A percentile compares a stretch with the other conserved stretches of the same genome.
These are phyloP conservation scores for Dendrocopos noguchii DNA, from an alignment of 2,113 vertebrate genomes.

Conservation along the genomic window DNA sequence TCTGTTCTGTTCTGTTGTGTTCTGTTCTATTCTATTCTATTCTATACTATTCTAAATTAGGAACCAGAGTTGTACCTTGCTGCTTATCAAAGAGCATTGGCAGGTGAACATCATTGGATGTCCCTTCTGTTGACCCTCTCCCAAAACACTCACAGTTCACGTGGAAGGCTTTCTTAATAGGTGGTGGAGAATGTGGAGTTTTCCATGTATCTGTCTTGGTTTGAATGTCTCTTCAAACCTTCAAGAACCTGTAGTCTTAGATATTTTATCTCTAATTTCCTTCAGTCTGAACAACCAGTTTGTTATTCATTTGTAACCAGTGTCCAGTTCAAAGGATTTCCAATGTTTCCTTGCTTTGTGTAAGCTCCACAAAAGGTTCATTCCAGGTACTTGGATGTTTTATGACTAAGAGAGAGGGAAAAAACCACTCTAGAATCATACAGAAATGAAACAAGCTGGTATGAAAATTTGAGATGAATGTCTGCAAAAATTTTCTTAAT, in stretches of 20 bases:
- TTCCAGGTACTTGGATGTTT: neutral
- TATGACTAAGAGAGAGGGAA: neutral
- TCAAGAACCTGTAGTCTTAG: neutral
- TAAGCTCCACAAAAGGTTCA: neutral
- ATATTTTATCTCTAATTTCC: neutral
- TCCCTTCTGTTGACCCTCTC: neutral
- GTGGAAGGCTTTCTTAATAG: neutral
- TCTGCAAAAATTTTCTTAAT: neutral
- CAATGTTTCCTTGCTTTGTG: neutral
- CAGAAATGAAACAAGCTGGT: neutral
- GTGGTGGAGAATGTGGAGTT: neutral
- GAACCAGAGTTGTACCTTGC: neutral
- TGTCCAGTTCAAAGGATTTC: neutral
- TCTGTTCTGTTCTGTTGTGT: too few species aligned
- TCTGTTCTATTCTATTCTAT: too few species aligned
- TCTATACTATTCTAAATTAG: neutral
- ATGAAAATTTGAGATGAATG: neutral
- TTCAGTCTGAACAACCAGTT: neutral
- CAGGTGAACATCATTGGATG: neutral
- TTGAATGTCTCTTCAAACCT: neutral
- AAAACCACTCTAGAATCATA: neutral
- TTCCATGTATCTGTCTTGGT: neutral
- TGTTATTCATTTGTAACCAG: fast-evolving
- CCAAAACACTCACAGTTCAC: fast-evolving
- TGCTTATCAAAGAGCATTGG: neutral